Base-by-base conservation (phyloP, 2,888 invertebrate genomes). In the Pseudoips prasinana region DNA sequence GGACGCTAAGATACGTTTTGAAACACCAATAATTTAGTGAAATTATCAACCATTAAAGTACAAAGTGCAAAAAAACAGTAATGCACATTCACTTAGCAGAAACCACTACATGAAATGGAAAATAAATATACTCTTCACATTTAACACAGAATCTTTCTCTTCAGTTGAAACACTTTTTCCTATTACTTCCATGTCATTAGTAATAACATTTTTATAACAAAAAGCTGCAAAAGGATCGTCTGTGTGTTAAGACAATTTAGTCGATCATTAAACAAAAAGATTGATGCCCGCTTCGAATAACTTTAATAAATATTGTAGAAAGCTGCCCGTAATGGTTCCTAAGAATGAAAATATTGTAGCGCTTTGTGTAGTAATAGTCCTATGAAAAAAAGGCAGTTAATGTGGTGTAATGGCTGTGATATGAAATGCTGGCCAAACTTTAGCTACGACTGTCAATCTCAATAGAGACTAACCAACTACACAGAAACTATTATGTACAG, bases 141-240 rank as follows among this genome's bases (percentile, higher is more conserved):
- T 31, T 24, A n/a, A 46, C 33, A 64, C 6, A 66, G 61, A 64
- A 65, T 61, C 60, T 64, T 65, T 59, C 52, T 53, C 30, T 47
- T 33, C 33, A 29, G 24, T 66, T 63, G 50, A 55, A 58, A 56
- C 58, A 62, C 55, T 69, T 63, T 51, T 58, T 54, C 52, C 60
- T 59, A 71, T 74, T 72, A 65, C 65, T 73, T 65, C 68, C 74
- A 64, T 56, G 69, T 77, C 78, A 77, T 80, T 78, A 76, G 64
- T 68, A 70, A 59, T 68, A 66, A 61, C 57, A 63, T 74, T 73
- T 71, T 71, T 69, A 62, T 50, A 64, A 60, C 46, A 72, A 67
- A 65, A 62, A 61, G 61, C 60, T 68, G 59, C 58, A 73, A 78
- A 77, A 77, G 75, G 74, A 73, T 74, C 68, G 73, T 72, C 69